phyloP scores from a whole-genome alignment of 2,888 invertebrate genomes.

The Eulithis testata region DNA sequence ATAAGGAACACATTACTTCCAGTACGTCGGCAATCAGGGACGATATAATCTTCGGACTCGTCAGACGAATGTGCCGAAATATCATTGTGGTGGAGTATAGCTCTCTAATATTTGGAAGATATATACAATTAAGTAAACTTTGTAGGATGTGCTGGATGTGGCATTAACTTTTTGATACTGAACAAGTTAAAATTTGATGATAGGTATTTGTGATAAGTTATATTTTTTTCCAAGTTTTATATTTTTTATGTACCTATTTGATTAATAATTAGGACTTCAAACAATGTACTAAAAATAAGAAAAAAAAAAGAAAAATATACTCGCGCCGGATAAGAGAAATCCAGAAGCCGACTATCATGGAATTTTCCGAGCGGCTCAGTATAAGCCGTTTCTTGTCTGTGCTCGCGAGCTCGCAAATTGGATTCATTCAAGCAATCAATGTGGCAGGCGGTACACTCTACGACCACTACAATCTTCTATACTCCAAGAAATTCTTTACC shows the following conservation, averaged over 20 bases:
- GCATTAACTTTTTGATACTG: too few relatives aligned
- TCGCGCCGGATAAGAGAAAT: conserved; percentile 11
- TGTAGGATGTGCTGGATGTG: too few relatives aligned
- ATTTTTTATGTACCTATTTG: too few relatives aligned
- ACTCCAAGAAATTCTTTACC: conserved; percentile 43
- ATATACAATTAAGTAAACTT: not conserved
- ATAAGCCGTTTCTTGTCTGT: conserved; percentile 49
- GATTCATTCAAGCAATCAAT: conserved; percentile 67
- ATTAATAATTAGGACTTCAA: not conserved
- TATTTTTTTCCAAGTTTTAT: too few relatives aligned
- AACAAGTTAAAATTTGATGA: too few relatives aligned
- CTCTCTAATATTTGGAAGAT: conserved; percentile 10
- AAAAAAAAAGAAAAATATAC: conserved; percentile 5
- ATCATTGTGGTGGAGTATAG: conserved; percentile 38
- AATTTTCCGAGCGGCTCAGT: conserved; percentile 36
- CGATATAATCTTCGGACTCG: conserved; percentile 61
- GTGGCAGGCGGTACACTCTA: conserved; percentile 43
- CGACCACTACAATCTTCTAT: conserved; percentile 47
- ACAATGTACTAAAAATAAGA: not conserved
- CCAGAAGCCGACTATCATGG: conserved; percentile 25
- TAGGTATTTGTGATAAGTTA: too few relatives aligned
- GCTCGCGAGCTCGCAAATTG: conserved; percentile 56
- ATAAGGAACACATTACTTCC: conserved; percentile 66
- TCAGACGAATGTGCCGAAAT: conserved; percentile 56
- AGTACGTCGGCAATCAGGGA: conserved; percentile 62